These are phyloP conservation scores for Tragelaphus eurycerus DNA, from an alignment of 2,797 vertebrate genomes.

Conservation along the genomic window DNA sequence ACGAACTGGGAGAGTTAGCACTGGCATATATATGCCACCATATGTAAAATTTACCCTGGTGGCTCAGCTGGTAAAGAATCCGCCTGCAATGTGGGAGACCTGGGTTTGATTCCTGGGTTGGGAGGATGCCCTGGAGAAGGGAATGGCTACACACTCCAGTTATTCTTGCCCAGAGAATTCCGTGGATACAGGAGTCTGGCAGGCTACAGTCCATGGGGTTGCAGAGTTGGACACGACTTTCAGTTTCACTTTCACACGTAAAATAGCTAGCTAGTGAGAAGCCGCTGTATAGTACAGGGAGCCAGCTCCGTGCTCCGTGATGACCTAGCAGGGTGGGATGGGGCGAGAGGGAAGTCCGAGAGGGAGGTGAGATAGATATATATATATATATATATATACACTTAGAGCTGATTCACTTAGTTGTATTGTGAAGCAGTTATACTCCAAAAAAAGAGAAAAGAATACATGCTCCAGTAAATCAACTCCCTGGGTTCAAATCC, in stretches of 20 bases:
- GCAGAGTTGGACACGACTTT: neutral
- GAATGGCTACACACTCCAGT: neutral
- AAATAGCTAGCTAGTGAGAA: neutral
- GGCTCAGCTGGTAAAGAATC: neutral
- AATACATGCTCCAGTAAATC: neutral
- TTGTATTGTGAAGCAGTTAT: neutral
- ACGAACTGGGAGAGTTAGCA: neutral
- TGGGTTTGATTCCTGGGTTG: neutral
- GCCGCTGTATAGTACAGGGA: neutral
- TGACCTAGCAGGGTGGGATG: neutral
- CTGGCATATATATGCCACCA: neutral
- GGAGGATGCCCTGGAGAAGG: neutral
- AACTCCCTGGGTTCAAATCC: neutral
- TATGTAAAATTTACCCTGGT: neutral
- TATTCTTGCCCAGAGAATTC: neutral
- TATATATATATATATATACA: neutral
- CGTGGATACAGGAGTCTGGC: neutral
- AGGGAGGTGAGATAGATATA: neutral
- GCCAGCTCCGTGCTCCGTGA: neutral
- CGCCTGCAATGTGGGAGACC: accelerated
- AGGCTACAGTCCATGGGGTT: neutral
- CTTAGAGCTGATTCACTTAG: neutral
- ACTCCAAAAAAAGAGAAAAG: neutral
- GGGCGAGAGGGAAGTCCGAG: neutral
- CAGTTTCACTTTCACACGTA: neutral